A percentile compares a stretch with the other conserved stretches of the same genome.
Conservation (phyloP, 1,140 invertebrate species). For the Drosophila subobscura region DNA sequence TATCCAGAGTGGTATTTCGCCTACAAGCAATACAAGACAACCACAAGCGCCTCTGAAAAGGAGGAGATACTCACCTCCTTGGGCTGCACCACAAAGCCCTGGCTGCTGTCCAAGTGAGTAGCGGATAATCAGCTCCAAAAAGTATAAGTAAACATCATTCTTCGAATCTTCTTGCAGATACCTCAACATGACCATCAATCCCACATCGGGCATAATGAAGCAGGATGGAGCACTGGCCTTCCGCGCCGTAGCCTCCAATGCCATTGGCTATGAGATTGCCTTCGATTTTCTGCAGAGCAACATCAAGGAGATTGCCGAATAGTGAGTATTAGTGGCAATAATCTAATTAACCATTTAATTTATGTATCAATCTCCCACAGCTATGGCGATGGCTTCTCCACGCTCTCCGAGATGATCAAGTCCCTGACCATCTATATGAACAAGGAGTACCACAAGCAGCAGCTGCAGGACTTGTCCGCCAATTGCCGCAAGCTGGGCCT, state of each 20-base stretch:
- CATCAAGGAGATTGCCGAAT: constrained; percentile 82
- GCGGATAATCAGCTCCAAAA: too few species aligned
- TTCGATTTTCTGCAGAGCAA: constrained; percentile 85
- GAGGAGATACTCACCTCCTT: constrained; percentile 86
- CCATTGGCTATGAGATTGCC: constrained; percentile 84
- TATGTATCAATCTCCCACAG: constrained; percentile 46
- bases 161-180: constrained; percentile 70
- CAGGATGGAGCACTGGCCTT: constrained; percentile 85
- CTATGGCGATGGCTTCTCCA: constrained; percentile 85
- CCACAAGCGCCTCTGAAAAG: constrained; percentile 86
- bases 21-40: constrained; percentile 84
- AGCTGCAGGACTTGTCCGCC: constrained; percentile 66
- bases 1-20: constrained; percentile 85
- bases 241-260: constrained; percentile 80
- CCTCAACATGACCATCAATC: constrained; percentile 83
- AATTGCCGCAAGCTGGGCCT: constrained; percentile 71
- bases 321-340: constrained; percentile 81
- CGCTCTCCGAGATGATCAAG: constrained; percentile 84
- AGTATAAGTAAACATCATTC: too few species aligned
- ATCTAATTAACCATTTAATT: accelerated
- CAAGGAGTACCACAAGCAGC: constrained; percentile 82
- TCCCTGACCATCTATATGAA: constrained; percentile 85
- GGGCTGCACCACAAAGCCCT: constrained; percentile 85
- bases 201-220: constrained; percentile 84
- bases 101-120: constrained; percentile 84